Conservation (phyloP, 2,797 vertebrate genomes). For the Acridotheres tristis region DNA sequence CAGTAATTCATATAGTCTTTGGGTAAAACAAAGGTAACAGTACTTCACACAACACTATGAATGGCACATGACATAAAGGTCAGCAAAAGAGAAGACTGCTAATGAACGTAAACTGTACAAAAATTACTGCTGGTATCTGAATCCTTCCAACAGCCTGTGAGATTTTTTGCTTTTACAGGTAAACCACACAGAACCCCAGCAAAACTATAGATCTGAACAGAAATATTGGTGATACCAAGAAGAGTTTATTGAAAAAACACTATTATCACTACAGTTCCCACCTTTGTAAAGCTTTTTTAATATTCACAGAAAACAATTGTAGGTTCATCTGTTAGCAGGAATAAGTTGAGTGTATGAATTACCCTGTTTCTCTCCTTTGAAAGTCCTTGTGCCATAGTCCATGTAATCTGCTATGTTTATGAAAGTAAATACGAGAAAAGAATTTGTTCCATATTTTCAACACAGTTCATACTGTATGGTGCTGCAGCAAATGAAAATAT, state of each 20-base stretch:
- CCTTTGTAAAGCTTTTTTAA: neutral
- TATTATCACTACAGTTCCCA: neutral
- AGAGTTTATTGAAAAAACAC: neutral
- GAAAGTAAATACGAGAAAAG: neutral
- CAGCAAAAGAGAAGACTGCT: neutral
- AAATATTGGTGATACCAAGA: neutral
- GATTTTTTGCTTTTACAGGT: neutral
- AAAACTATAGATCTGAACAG: neutral
- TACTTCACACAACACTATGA: neutral
- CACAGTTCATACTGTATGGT: neutral
- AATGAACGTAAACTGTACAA: neutral
- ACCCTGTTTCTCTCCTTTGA: neutral
- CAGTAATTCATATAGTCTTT: neutral
- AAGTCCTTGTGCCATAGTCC: neutral
- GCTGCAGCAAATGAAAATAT: neutral
- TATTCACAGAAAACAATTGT: neutral
- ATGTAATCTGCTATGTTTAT: neutral
- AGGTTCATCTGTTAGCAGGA: neutral
- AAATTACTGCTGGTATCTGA: neutral
- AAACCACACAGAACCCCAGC: neutral
- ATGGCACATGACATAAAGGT: neutral
- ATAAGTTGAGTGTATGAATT: neutral
- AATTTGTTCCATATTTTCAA: neutral
- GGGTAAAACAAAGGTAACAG: neutral
- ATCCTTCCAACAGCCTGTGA: neutral